A percentile compares a stretch with the other conserved stretches of the same genome.
These are phyloP conservation scores for Neocloeon triangulifer DNA, from an alignment of 1,140 invertebrate species.

Conservation along the genomic window DNA sequence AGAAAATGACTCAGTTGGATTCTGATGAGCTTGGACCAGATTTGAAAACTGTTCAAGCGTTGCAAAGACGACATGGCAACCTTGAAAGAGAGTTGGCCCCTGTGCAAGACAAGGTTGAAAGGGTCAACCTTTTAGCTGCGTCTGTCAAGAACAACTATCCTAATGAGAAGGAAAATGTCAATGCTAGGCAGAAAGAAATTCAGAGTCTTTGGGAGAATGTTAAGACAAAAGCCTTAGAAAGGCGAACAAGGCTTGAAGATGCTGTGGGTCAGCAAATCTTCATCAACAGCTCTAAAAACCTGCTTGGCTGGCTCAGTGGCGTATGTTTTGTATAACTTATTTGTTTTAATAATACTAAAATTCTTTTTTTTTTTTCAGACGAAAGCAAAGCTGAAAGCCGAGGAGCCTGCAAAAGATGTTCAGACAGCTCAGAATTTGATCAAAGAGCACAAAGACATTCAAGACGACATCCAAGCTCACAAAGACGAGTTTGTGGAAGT, in stretches of 20 bases:
- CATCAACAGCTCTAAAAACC: constrained; percentile 58
- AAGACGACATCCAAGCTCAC: constrained; percentile 77
- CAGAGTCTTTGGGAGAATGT: constrained; percentile 72
- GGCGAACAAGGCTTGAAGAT: constrained; percentile 62
- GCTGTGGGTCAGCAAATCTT: constrained; percentile 90
- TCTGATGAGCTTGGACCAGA: constrained; percentile 62
- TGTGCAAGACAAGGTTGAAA: constrained; percentile 67
- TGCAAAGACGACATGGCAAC: constrained; percentile 74
- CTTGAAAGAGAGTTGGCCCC: constrained; percentile 74
- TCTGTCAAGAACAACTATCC: constrained; percentile 81
- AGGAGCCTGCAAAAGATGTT: constrained; percentile 65
- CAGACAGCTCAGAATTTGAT: constrained; percentile 72
- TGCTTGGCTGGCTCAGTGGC: constrained; percentile 19
- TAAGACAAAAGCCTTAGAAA: constrained; percentile 55
- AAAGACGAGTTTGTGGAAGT: constrained; percentile 42
- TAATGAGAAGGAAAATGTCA: constrained; percentile 65
- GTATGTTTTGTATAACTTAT: too few relatives aligned
- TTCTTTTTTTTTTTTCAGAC: constrained; percentile 20
- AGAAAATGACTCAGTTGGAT: constrained; percentile 72
- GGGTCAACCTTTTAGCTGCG: constrained; percentile 58
- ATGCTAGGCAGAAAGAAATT: constrained; percentile 62
- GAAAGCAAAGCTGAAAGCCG: constrained; percentile 57
- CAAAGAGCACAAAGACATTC: constrained; percentile 78
- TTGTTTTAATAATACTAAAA: neutral
- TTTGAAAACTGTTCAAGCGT: constrained; percentile 70